phyloP scores from a whole-genome alignment of 2,888 invertebrate species.

The Campoletis raptor region DNA sequence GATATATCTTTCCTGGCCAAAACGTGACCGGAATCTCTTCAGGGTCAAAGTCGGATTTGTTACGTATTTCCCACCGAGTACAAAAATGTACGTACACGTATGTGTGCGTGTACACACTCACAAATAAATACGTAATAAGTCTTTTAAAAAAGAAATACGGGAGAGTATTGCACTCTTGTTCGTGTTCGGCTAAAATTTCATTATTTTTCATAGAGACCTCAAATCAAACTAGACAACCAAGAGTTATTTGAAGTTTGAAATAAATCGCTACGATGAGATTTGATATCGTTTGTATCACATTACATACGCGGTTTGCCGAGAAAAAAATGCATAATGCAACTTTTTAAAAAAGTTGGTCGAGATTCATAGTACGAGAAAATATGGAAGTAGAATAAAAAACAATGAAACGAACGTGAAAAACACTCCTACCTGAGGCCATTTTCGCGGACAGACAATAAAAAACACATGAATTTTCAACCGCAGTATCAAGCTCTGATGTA shows the following conservation, averaged over 20 bases:
- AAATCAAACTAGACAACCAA: background rate
- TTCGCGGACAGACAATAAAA: conserved; percentile 2
- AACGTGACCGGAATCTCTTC: conserved; percentile 82
- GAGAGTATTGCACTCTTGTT: background rate
- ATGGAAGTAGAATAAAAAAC: background rate
- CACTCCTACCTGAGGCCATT: background rate
- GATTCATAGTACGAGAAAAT: conserved; percentile 14
- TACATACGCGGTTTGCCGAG: background rate
- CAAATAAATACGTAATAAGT: conserved; percentile 15
- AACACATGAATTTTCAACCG: conserved; percentile 46
- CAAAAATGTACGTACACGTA: conserved; percentile 71
- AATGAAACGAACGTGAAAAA: conserved; percentile 9
- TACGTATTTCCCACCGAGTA: conserved; percentile 83
- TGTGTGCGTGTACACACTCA: background rate
- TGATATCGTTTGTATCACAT: background rate
- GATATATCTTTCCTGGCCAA: conserved; percentile 81
- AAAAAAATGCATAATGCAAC: background rate
- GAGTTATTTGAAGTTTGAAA: background rate
- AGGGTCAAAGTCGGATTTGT: conserved; percentile 83
- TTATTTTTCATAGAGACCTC: background rate
- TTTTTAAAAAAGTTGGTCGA: background rate
- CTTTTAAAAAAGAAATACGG: background rate
- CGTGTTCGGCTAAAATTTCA: background rate
- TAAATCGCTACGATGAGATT: background rate
- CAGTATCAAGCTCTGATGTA: conserved; percentile 39